Conservation (phyloP, 2,888 invertebrate genomes). For the Cataglyphis cursor region DNA sequence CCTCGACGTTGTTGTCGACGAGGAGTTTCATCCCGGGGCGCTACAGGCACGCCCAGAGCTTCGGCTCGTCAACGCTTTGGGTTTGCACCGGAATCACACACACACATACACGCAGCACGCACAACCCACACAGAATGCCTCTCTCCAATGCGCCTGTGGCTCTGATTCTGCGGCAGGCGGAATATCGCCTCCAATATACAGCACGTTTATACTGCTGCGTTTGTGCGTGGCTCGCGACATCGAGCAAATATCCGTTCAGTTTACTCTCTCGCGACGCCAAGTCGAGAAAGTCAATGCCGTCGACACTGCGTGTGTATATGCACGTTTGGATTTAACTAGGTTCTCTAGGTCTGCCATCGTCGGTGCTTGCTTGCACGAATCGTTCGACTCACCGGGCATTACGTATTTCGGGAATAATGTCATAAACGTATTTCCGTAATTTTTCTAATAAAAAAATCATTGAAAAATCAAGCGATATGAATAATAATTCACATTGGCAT, state of each 20-base stretch:
- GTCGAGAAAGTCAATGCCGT: conserved; percentile 60
- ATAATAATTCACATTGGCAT: not conserved
- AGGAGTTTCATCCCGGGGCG: conserved; percentile 47
- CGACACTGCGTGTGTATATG: not conserved
- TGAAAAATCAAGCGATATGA: not conserved
- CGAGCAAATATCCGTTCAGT: conserved; percentile 60
- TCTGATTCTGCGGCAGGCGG: conserved; percentile 41
- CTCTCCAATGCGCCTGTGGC: conserved; percentile 11
- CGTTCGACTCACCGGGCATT: not conserved
- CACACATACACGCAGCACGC: not conserved
- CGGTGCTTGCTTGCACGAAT: not conserved
- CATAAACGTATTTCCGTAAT: not conserved
- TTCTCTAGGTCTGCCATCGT: not conserved
- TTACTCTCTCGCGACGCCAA: conserved; percentile 30
- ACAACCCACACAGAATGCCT: not conserved
- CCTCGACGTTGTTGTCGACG: conserved; percentile 43
- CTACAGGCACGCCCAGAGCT: conserved; percentile 47
- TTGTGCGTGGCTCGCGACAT: conserved; percentile 63
- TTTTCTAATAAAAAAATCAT: not conserved
- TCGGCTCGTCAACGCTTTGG: conserved; percentile 54
- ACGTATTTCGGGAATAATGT: conserved; percentile 1
- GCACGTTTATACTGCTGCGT: conserved; percentile 32
- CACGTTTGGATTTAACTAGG: not conserved
- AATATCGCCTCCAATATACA: conserved; percentile 40
- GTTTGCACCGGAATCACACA: conserved; percentile 62